These are phyloP conservation scores for Paralvinella palmiformis DNA, from an alignment of 1,140 invertebrate genomes.

Conservation along the genomic window DNA sequence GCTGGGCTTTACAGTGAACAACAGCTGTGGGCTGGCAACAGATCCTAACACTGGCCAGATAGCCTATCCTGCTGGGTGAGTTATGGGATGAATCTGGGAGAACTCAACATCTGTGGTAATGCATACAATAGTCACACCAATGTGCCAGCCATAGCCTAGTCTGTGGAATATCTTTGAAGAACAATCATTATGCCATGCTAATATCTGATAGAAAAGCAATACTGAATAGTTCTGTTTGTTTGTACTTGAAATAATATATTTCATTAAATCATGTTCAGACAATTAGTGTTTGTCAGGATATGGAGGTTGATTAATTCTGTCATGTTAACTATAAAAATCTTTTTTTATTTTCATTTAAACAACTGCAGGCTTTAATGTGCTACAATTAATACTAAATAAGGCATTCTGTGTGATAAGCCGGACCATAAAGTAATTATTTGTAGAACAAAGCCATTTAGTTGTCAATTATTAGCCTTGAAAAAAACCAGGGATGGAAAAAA, in stretches of 20 bases:
- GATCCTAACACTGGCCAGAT: conserved; percentile 77
- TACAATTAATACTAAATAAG: too few species aligned
- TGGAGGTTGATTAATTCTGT: too few species aligned
- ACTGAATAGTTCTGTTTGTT: background rate
- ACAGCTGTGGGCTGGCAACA: conserved; percentile 83
- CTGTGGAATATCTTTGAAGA: background rate
- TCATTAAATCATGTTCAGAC: background rate
- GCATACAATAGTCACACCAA: conserved; percentile 2
- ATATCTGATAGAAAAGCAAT: background rate
- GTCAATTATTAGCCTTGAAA: too few species aligned
- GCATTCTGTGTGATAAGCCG: too few species aligned
- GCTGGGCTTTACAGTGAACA: conserved; percentile 82
- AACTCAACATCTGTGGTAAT: conserved; percentile 10
- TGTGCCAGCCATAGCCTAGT: background rate
- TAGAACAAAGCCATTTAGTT: too few species aligned
- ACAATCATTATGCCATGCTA: background rate
- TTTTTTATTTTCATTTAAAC: too few species aligned
- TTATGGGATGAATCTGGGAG: conserved; percentile 25
- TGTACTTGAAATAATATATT: background rate
- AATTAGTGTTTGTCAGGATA: background rate
- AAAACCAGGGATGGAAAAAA: too few species aligned
- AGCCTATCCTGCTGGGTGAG: conserved; percentile 93
- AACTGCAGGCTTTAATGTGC: too few species aligned
- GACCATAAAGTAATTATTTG: too few species aligned
- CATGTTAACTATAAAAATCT: too few species aligned